Evolutionary conservation across 2,113 vertebrate genomes (phyloP), one percentile per base, ranked within the genome.

Genomic region (Bubo blakistoni): DNA sequence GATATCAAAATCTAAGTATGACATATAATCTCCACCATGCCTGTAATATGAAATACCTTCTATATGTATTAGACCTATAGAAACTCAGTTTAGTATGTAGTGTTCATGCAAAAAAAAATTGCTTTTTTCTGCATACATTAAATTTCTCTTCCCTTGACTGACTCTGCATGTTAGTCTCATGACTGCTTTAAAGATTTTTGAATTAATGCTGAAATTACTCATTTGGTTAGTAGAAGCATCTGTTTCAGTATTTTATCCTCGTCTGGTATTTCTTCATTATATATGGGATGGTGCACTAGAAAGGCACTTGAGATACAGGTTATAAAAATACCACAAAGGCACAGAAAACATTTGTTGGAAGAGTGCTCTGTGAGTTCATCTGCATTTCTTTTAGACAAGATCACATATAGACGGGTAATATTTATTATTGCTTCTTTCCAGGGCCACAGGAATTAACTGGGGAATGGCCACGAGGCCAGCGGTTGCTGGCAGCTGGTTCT

Each of bases 121-220:
- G 20, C 55, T 84, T 94, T 97, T 59, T 83, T 58, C 73, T 84
- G 90, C 80, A 63, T 78, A 80, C 82, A 81, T 81, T 70, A 73
- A 24, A 80, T 73, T 80, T 55, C 34, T 92, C n/a, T 90, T 80
- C 69, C 70, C 71, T 86, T 72, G 91, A 58, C 93, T 90, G 78
- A 62, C 69, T 83, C 58, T 90, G 25, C 76, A 11, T 59, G 71
- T 65, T 92, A 94, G 86, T 88, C 92, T 91, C 61, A 57, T 88
- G 86, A 40, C 70, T 92, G 87, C 93, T 96, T 92, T 52, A 58
- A 94, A 89, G 88, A 59, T 47, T 94, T 97, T 85, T 91, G 83
- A 95, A 86, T 97, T 96, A 94, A 90, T 52, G 54, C 62, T 90
- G 92, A 90, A 92, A 91, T 92, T 61, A 70, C 82, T 90, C 93